These are phyloP conservation scores for Lagorchestes hirsutus DNA, from an alignment of 2,797 vertebrate genomes.

Conservation along the genomic window DNA sequence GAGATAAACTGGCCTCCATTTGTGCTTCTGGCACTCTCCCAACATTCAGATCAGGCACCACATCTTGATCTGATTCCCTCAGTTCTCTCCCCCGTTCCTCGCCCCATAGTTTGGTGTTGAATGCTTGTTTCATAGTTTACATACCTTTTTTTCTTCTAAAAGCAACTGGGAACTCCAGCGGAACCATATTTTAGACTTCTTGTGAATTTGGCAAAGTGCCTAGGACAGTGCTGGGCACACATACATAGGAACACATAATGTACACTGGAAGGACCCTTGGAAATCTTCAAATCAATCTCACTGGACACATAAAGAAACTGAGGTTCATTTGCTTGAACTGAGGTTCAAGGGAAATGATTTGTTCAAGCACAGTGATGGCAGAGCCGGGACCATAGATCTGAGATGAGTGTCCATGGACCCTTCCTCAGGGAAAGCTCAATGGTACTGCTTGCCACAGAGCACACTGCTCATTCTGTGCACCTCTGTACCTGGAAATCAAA, in stretches of 20 bases:
- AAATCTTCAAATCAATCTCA: background rate
- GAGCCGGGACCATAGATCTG: background rate
- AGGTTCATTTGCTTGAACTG: background rate
- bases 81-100: no score
- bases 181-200: background rate
- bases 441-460: background rate
- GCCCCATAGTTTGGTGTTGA: no score
- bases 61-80: no score
- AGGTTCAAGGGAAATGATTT: background rate
- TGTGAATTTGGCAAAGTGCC: background rate
- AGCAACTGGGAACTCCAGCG: background rate
- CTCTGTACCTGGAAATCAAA: background rate
- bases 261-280: no score
- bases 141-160: no score
- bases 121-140: no score
- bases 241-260: background rate
- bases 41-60: no score
- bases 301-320: background rate
- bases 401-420: background rate
- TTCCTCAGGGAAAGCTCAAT: background rate
- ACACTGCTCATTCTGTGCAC: background rate
- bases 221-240: background rate
- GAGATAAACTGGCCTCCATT: no score
- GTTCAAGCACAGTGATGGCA: background rate
- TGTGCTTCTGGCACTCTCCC: no score